Conservation (phyloP, 2,888 invertebrate genomes). For the Galerucella nymphaeae region DNA sequence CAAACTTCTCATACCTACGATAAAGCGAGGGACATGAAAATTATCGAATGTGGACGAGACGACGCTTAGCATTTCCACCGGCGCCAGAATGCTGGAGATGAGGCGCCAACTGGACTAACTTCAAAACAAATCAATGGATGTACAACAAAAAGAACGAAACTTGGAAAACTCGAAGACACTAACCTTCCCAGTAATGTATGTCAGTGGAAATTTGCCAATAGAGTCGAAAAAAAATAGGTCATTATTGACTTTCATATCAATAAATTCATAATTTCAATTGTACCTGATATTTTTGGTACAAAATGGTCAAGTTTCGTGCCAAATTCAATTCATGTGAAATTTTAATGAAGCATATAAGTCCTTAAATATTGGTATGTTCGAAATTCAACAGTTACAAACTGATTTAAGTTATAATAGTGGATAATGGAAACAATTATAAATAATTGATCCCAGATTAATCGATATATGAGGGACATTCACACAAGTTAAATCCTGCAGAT, state of each 20-base stretch:
- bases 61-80: conserved; percentile 11
- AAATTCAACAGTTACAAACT: too few species aligned
- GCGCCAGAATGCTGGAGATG: conserved; percentile 30
- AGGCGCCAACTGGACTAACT: conserved; percentile 30
- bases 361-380: too few species aligned
- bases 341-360: neutral
- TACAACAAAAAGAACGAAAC: neutral
- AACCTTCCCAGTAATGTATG: conserved; percentile 11
- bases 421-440: too few species aligned
- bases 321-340: too few species aligned
- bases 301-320: neutral
- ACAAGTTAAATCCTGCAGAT: too few species aligned
- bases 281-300: neutral
- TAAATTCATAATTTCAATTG: neutral
- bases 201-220: conserved; percentile 30
- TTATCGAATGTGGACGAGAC: conserved; percentile 30
- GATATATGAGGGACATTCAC: too few species aligned
- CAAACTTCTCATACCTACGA: neutral
- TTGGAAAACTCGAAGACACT: neutral
- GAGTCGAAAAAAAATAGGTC: neutral
- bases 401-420: too few species aligned
- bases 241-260: neutral
- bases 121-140: conserved; percentile 31
- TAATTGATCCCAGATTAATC: too few species aligned
- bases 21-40: conserved; percentile 11